Base-by-base conservation (phyloP, 2,888 invertebrate species). In the Sminthurides aquaticus region DNA sequence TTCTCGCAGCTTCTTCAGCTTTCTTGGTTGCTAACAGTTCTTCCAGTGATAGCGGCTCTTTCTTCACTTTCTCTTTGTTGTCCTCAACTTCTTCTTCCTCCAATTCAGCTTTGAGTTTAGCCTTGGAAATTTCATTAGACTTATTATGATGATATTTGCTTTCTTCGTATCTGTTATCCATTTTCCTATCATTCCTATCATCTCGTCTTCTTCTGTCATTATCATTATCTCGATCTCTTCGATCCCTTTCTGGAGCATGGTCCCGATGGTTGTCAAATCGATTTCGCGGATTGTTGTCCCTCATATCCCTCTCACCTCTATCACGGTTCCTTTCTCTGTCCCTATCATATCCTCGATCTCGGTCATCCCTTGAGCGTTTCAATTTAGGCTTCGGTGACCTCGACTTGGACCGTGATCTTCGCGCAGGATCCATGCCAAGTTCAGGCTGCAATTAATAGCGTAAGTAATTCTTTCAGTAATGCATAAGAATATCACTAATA, bases 21-120 rank as follows among this genome's bases (percentile, higher is more conserved):
- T 98, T 96, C 78, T 96, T 96, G 79, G 95, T 96, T 0, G 92
- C 89, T 57, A 99, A 80, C 49, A 99, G 79, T 78, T 99, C 97
- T 78, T 99, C 99, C 64, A 99, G 81, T 3, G 98, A 98, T 20
- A 98, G 80, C 0, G 99, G 99, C 77, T 97, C 96, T 59, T 84
- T 85, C 75, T 87, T 87, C 0, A 71, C 55, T 28, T 75, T 64
- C 29, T 27, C 27, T 18, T 1, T 25, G 24, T 64, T 49, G 28
- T 74, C 68, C 24, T 78, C 78, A 3, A 78, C 76, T 8, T 80
- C 79, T 24, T 80, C 80, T 15, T 82, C 82, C 3, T 81, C 80
- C 8, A 3, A 8, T 25, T 59, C 54, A 22, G 22, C 57, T 24
- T 58, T 34, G 2, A 8, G 8, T 43, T 63, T 63, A 1, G 58